phyloP scores from a whole-genome alignment of 2,888 invertebrate species.

The Nipponacmea schrenckii region DNA sequence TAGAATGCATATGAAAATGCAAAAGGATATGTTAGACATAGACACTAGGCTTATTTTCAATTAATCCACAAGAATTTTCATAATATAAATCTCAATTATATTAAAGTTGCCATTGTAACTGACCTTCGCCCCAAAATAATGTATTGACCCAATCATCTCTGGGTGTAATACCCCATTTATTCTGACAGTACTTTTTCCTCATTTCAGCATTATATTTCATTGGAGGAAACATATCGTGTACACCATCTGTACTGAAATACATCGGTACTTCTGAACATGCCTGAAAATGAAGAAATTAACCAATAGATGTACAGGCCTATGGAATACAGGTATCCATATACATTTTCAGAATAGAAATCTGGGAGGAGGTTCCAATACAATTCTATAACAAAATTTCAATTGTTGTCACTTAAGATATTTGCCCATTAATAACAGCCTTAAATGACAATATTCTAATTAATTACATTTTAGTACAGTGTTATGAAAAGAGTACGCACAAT shows the following conservation, averaged over 20 bases:
- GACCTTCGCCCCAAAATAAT: constrained; percentile 60
- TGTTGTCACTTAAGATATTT: too few species aligned
- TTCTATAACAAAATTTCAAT: too few species aligned
- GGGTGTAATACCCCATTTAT: constrained; percentile 58
- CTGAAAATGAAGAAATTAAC: constrained; percentile 38
- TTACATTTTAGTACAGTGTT: too few species aligned
- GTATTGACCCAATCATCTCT: constrained; percentile 51
- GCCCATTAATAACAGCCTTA: too few species aligned
- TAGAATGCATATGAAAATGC: too few species aligned
- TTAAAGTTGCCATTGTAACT: constrained; percentile 22
- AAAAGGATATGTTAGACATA: background rate
- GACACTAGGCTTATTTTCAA: background rate
- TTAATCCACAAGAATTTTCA: too few species aligned
- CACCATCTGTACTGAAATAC: constrained; percentile 56
- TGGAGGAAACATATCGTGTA: constrained; percentile 64
- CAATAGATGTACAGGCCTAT: background rate
- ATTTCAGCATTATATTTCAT: constrained; percentile 59
- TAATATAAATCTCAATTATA: too few species aligned
- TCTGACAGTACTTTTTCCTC: constrained; percentile 55
- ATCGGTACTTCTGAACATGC: constrained; percentile 63
- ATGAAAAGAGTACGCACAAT: too few species aligned
- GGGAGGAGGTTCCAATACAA: too few species aligned
- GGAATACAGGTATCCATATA: too few species aligned
- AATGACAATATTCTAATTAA: too few species aligned
- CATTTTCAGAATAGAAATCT: too few species aligned